These are phyloP conservation scores for Gymnocypris eckloni DNA, from an alignment of 2,797 vertebrate species.

Conservation along the genomic window DNA sequence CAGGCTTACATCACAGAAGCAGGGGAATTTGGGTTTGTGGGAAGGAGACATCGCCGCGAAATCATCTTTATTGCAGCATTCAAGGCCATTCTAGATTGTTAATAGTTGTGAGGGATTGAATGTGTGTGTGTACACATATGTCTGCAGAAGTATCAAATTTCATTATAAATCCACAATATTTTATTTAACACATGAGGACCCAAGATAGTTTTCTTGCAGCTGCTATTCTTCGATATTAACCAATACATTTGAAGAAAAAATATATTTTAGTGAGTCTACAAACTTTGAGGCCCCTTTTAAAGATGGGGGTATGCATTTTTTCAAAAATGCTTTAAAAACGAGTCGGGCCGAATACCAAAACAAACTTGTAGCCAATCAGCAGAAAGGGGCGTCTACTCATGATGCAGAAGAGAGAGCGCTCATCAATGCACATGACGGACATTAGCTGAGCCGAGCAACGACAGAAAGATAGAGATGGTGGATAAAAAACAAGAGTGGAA, in stretches of 20 bases:
- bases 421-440: too few relatives aligned
- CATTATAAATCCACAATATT: neutral
- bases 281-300: neutral
- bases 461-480: too few relatives aligned
- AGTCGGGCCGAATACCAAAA: too few relatives aligned
- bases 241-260: neutral
- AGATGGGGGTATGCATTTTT: too few relatives aligned
- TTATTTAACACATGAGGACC: neutral
- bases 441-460: too few relatives aligned
- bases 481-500: too few relatives aligned
- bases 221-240: neutral
- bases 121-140: neutral
- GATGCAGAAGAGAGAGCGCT: too few relatives aligned
- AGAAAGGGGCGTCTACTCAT: too few relatives aligned
- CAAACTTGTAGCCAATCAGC: too few relatives aligned
- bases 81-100: neutral
- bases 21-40: constrained; percentile 16
- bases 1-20: constrained; percentile 22
- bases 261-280: neutral
- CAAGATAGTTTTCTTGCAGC: neutral
- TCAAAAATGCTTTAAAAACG: too few relatives aligned
- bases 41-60: neutral
- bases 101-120: constrained; percentile 5
- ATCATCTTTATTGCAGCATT: constrained; percentile 36
- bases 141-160: neutral